These are phyloP conservation scores for Idaea dimidiata DNA, from an alignment of 2,888 invertebrate species.

Conservation along the genomic window DNA sequence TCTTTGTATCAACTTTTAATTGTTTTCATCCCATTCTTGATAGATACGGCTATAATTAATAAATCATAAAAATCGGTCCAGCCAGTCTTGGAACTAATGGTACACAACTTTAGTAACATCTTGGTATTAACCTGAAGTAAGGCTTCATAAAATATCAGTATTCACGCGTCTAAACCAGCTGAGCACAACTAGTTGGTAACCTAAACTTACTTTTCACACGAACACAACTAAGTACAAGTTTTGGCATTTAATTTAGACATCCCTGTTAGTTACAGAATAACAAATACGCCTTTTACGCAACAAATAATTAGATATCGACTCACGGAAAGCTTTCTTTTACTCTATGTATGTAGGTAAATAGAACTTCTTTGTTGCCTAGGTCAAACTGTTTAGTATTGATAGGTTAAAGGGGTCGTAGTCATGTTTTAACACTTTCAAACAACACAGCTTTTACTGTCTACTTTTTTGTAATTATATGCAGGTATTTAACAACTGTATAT, in stretches of 20 bases:
- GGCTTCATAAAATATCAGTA: neutral
- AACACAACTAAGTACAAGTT: neutral
- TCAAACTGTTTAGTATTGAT: neutral
- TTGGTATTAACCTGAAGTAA: too few relatives aligned
- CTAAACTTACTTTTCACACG: neutral
- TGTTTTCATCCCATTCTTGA: too few relatives aligned
- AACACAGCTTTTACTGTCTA: neutral
- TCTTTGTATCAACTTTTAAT: too few relatives aligned
- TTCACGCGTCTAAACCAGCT: neutral
- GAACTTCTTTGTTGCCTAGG: neutral
- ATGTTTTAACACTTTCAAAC: neutral
- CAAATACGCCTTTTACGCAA: constrained; percentile 2
- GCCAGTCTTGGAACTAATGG: too few relatives aligned
- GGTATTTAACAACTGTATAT: neutral
- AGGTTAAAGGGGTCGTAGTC: neutral
- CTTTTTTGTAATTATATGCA: neutral
- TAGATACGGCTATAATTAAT: too few relatives aligned
- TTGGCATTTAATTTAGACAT: neutral
- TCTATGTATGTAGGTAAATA: constrained; percentile 3
- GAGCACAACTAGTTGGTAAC: neutral
- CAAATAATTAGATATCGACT: neutral
- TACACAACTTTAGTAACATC: too few relatives aligned
- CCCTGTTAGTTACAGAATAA: neutral
- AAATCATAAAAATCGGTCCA: too few relatives aligned
- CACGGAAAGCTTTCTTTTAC: constrained; percentile 5